Percentiles rank a stretch among this genome's conserved stretches.
Evolutionary conservation across 1,140 invertebrate genomes (phyloP).

Genomic region (Zaprionus camerounensis): DNA sequence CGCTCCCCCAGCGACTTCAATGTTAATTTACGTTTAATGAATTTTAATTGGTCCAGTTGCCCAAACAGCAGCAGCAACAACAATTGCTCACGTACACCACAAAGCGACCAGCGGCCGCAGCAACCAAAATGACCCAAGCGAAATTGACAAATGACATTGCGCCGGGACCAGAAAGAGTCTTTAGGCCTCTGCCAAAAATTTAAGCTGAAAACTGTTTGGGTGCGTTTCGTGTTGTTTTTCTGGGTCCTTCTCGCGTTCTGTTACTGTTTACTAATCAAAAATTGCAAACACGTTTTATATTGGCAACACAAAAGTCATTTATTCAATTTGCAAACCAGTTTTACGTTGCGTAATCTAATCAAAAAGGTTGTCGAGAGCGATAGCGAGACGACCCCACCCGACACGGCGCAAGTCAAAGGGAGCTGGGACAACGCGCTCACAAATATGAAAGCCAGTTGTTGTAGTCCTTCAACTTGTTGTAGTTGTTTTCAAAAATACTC

Average conservation of each 20-base stretch:
- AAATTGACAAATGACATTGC: constrained; percentile 79
- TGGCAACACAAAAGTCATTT: constrained; percentile 83
- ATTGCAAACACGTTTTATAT: constrained; percentile 82
- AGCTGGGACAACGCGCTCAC: background rate
- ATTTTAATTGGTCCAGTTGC: constrained; percentile 68
- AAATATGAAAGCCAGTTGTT: background rate
- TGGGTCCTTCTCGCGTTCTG: constrained; percentile 25
- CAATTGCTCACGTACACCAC: constrained; percentile 65
- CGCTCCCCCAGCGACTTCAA: constrained; percentile 43
- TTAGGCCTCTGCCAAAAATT: constrained; percentile 27
- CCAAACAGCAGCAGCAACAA: constrained; percentile 45
- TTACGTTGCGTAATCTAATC: constrained; percentile 81
- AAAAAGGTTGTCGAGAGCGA: constrained; percentile 62
- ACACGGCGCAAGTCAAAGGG: constrained; percentile 32
- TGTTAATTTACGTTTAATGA: constrained; percentile 83
- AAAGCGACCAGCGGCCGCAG: constrained; percentile 37
- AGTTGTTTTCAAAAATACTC: constrained; percentile 30
- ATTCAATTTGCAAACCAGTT: constrained; percentile 83
- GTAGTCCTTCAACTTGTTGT: constrained; percentile 1
- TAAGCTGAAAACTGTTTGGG: constrained; percentile 15
- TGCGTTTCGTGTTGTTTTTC: constrained; percentile 19
- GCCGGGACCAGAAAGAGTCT: constrained; percentile 8
- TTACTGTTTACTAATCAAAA: constrained; percentile 75
- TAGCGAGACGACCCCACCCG: constrained; percentile 21
- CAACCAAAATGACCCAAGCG: constrained; percentile 38